phyloP scores from a whole-genome alignment of 2,888 invertebrate genomes.

The Cryptocephalus primarius region DNA sequence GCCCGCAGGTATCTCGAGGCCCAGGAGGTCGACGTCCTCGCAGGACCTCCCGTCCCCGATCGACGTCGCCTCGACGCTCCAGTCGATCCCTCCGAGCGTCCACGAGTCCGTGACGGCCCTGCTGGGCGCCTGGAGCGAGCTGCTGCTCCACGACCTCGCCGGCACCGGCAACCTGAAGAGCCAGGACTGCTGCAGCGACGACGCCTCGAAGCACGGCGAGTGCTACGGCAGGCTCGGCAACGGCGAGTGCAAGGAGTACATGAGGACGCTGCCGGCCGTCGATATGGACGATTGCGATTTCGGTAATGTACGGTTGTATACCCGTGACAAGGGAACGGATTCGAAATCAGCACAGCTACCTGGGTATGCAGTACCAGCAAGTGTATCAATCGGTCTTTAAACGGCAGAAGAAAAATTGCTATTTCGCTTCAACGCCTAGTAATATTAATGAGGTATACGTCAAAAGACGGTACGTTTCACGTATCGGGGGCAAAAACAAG shows the following conservation, averaged over 20 bases:
- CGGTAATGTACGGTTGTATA: slow-evolving; percentile 34
- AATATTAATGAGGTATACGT: too few relatives aligned
- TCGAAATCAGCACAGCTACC: too few relatives aligned
- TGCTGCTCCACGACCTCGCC: slow-evolving; percentile 62
- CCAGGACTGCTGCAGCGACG: slow-evolving; percentile 38
- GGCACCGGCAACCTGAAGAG: slow-evolving; percentile 50
- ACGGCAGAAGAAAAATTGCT: too few relatives aligned
- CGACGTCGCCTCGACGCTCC: slow-evolving; percentile 47
- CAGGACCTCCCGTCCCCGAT: slow-evolving; percentile 53
- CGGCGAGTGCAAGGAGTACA: slow-evolving; percentile 51
- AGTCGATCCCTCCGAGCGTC: slow-evolving; percentile 43
- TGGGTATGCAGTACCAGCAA: too few relatives aligned
- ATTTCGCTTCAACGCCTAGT: too few relatives aligned
- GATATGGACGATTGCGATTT: slow-evolving; percentile 52
- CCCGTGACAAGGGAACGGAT: too few relatives aligned
- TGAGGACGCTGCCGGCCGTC: slow-evolving; percentile 57
- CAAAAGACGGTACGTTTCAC: too few relatives aligned
- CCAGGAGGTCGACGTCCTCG: slow-evolving; percentile 42
- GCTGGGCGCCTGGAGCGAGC: slow-evolving; percentile 69
- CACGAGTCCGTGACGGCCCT: slow-evolving; percentile 70
- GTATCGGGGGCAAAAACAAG: too few relatives aligned
- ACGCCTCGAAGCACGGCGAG: slow-evolving; percentile 40
- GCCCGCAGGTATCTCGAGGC: slow-evolving; percentile 40
- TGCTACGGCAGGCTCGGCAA: slow-evolving; percentile 42
- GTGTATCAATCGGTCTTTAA: too few relatives aligned